A percentile compares a stretch with the other conserved stretches of the same genome.
Conservation (phyloP, 2,113 vertebrate species). For the Peucedramus taeniatus region DNA sequence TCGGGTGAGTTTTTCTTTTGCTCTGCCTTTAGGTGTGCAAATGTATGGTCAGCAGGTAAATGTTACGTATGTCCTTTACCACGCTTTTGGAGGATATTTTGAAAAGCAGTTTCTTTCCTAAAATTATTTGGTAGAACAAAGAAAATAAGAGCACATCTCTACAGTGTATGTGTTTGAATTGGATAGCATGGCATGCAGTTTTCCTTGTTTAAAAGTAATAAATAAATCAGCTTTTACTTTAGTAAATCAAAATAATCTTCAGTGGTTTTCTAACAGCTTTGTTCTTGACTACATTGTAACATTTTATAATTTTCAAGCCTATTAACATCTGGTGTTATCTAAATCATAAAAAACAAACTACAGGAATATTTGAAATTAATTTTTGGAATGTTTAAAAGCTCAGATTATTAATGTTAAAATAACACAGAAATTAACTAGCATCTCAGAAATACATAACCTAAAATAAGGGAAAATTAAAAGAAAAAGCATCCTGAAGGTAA, state of each 20-base stretch:
- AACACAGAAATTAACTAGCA: background rate
- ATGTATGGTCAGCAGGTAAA: background rate
- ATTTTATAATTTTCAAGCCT: background rate
- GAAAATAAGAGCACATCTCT: background rate
- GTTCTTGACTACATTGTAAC: background rate
- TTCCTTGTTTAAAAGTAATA: background rate
- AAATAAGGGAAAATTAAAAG: background rate
- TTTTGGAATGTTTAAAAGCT: background rate
- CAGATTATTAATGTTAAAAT: background rate
- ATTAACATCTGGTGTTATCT: background rate
- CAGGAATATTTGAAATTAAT: background rate
- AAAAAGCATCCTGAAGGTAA: background rate
- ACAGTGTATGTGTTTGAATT: background rate
- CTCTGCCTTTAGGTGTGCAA: background rate
- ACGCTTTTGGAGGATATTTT: background rate
- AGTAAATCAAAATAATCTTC: background rate
- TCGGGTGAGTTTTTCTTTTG: conserved; percentile 74
- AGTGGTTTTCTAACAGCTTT: background rate
- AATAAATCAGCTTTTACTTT: background rate
- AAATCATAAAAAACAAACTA: background rate
- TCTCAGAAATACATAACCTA: background rate
- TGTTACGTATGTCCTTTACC: background rate
- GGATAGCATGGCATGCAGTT: rapidly evolving
- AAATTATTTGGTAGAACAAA: background rate
- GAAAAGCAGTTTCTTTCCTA: background rate